A percentile compares a stretch with the other conserved stretches of the same genome.
These are phyloP conservation scores for Metellina segmentata DNA, from an alignment of 2,888 invertebrate genomes.

Conservation along the genomic window DNA sequence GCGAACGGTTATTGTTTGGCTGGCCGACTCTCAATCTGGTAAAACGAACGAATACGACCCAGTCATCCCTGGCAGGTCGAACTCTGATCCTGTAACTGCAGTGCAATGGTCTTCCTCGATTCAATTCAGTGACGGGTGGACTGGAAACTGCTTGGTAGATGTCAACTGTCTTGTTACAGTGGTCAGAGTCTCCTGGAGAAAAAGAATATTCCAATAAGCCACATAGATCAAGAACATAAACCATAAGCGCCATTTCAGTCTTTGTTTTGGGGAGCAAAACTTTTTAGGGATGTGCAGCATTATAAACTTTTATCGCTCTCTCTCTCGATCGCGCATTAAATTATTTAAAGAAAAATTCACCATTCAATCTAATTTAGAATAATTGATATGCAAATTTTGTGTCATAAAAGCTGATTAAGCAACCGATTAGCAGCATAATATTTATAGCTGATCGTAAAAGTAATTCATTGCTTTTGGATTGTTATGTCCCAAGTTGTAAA, in stretches of 20 bases:
- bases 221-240: background rate
- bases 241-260: background rate
- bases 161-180: conserved; percentile 96
- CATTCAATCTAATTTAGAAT: no score
- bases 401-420: no score
- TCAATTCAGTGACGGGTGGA: conserved; percentile 90
- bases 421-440: no score
- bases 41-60: conserved; percentile 85
- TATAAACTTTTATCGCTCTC: no score
- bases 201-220: background rate
- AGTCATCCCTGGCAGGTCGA: conserved; percentile 92
- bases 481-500: no score
- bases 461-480: no score
- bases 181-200: conserved; percentile 85
- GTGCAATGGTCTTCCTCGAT: conserved; percentile 91
- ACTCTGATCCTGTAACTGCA: conserved; percentile 95
- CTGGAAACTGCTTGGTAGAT: conserved; percentile 95
- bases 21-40: conserved; percentile 77
- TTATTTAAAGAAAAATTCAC: no score
- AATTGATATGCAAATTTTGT: no score
- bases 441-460: no score
- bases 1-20: conserved; percentile 74
- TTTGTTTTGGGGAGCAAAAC: background rate
- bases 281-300: background rate
- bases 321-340: no score